Evolutionary conservation across 2,797 vertebrate species (phyloP).

Genomic region (Pterois miles): DNA sequence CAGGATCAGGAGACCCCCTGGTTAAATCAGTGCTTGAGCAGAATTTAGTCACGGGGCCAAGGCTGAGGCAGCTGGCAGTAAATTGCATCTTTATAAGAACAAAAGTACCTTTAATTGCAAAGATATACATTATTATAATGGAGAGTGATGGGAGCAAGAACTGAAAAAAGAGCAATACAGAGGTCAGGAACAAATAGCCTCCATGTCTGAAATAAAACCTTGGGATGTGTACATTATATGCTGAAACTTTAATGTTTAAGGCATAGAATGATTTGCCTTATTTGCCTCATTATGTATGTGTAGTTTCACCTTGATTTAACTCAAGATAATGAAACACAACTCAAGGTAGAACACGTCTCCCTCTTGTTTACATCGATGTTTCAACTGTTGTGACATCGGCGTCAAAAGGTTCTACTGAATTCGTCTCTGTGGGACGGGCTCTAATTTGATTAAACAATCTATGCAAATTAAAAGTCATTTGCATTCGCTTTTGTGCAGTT

Average conservation of each 20-base stretch:
- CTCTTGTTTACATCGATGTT: conserved; percentile 49
- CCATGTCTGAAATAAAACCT: not conserved
- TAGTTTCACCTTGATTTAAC: not conserved
- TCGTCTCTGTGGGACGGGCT: conserved; percentile 51
- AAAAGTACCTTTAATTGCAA: no score
- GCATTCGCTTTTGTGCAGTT: conserved; percentile 57
- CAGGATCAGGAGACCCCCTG: no score
- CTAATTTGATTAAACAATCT: conserved; percentile 69
- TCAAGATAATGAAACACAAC: conserved; percentile 1
- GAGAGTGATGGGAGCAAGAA: no score
- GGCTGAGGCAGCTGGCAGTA: no score
- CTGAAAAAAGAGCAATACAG: not conserved
- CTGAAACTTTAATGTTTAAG: not conserved
- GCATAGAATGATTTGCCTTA: not conserved
- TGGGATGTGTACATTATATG: no score
- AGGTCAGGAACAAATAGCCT: not conserved
- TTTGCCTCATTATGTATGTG: not conserved
- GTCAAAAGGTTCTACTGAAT: conserved; percentile 41
- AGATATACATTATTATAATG: not conserved
- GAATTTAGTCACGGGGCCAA: no score
- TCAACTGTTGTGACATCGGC: conserved; percentile 22
- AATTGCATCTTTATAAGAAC: no score
- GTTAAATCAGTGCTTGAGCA: no score
- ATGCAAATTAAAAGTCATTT: conserved; percentile 63
- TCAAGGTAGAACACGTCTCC: not conserved